Percentiles rank a stretch among this genome's conserved stretches.
phyloP scores from a whole-genome alignment of 2,113 vertebrate species.

The Epinephelus moara region DNA sequence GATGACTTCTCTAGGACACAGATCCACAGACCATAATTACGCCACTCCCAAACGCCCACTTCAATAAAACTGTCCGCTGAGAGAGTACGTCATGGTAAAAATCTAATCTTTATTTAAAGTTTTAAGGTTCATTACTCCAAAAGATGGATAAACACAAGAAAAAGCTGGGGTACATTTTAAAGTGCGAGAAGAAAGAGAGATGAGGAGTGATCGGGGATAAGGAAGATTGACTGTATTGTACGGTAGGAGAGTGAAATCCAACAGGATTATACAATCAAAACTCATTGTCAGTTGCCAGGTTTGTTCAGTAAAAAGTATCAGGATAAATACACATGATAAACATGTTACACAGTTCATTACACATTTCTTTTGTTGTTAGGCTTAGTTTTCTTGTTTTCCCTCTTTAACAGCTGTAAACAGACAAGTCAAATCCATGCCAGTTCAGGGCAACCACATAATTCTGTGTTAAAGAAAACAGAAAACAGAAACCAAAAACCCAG shows the following conservation, averaged over 20 bases:
- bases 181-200: slow-evolving; percentile 71
- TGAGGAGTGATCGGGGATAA: slow-evolving; percentile 47
- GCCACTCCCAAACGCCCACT: slow-evolving; percentile 16
- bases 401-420: slow-evolving; percentile 49
- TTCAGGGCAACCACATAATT: slow-evolving; percentile 57
- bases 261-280: slow-evolving; percentile 70
- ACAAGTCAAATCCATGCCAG: slow-evolving; percentile 68
- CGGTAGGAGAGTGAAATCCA: slow-evolving; percentile 47
- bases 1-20: slow-evolving; percentile 1
- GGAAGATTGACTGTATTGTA: slow-evolving; percentile 46
- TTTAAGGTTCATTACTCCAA: slow-evolving; percentile 72
- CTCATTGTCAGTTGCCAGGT: slow-evolving; percentile 37
- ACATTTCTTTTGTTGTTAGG: slow-evolving; percentile 55
- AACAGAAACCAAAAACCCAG: slow-evolving; percentile 55
- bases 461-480: slow-evolving; percentile 58
- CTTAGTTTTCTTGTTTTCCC: slow-evolving; percentile 31
- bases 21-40: not conserved
- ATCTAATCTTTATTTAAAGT: slow-evolving; percentile 86
- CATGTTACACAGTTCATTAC: slow-evolving; percentile 61
- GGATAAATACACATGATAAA: slow-evolving; percentile 73
- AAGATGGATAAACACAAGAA: slow-evolving; percentile 67
- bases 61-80: slow-evolving; percentile 73
- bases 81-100: slow-evolving; percentile 74
- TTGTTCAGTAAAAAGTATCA: slow-evolving; percentile 72
- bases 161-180: slow-evolving; percentile 72